phyloP scores from a whole-genome alignment of 2,797 vertebrate genomes.

The Aulostomus chinensis region DNA sequence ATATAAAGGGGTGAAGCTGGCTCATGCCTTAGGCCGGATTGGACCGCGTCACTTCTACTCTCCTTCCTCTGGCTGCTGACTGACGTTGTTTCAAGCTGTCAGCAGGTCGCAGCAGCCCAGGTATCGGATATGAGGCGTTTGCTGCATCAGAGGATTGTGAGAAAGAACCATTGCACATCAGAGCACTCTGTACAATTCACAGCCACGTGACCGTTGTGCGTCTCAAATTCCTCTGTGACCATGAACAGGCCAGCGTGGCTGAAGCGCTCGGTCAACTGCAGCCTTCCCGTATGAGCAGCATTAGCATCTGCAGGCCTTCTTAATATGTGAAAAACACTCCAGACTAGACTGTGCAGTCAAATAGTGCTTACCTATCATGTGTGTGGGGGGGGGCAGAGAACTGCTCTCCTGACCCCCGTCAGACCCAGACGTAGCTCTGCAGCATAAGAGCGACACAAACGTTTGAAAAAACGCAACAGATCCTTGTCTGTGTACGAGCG shows the following conservation, averaged over 20 bases:
- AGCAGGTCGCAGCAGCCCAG: too few relatives aligned
- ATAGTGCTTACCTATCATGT: conserved; percentile 51
- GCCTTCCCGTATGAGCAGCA: conserved; percentile 31
- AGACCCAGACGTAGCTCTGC: conserved; percentile 55
- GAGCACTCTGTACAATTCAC: conserved; percentile 25
- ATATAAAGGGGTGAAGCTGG: conserved; percentile 45
- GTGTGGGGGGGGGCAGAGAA: conserved; percentile 51
- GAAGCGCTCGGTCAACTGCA: conserved; percentile 13
- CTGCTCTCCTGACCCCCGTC: conserved; percentile 52
- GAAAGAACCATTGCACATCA: conserved; percentile 47
- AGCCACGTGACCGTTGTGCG: conserved; percentile 37
- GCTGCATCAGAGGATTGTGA: conserved; percentile 20
- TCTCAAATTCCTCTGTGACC: conserved; percentile 12
- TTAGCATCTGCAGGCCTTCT: conserved; percentile 34
- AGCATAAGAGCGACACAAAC: conserved; percentile 35
- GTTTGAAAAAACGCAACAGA: conserved; percentile 31
- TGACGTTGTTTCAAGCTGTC: conserved; percentile 18
- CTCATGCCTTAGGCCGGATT: conserved; percentile 44
- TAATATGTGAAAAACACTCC: conserved; percentile 55
- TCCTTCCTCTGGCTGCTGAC: conserved; percentile 28
- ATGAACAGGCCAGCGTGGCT: conserved; percentile 6
- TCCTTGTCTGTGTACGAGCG: conserved; percentile 37
- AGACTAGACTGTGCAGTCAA: conserved; percentile 38
- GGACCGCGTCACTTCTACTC: conserved; percentile 12
- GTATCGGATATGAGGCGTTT: too few relatives aligned